Conservation (phyloP, 2,113 vertebrate genomes). For the Varanus komodoensis region DNA sequence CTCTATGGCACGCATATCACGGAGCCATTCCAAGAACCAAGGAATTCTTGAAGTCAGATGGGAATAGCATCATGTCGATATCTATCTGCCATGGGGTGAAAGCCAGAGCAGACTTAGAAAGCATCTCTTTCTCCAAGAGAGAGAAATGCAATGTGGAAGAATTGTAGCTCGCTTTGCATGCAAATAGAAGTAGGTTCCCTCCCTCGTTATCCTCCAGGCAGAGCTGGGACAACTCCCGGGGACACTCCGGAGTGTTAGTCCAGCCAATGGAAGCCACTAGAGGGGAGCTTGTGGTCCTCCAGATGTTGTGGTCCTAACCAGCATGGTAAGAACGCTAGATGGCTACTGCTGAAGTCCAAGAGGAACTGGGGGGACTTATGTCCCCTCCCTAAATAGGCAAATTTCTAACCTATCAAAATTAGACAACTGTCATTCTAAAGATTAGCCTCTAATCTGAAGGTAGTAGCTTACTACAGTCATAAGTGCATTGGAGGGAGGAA, state of each 20-base stretch:
- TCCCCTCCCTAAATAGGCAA: too few relatives aligned
- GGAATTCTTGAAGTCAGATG: neutral
- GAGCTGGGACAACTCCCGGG: too few relatives aligned
- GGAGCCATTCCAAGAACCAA: neutral
- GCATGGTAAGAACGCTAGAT: too few relatives aligned
- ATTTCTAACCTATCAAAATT: neutral
- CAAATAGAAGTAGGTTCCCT: neutral
- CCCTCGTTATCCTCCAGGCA: neutral
- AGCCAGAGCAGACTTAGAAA: neutral
- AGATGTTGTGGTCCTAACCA: too few relatives aligned
- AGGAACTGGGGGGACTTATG: too few relatives aligned
- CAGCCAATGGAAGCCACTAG: neutral
- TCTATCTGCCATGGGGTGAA: neutral
- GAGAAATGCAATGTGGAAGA: neutral
- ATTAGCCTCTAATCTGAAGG: neutral
- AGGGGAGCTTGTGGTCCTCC: too few relatives aligned
- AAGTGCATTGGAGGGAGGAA: neutral
- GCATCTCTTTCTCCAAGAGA: neutral
- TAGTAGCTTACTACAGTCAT: too few relatives aligned
- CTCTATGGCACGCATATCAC: neutral
- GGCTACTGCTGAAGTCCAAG: too few relatives aligned
- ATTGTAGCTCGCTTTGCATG: neutral
- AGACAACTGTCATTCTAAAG: neutral
- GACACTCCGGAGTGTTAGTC: neutral
- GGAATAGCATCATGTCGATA: neutral